Evolutionary conservation across 2,888 invertebrate genomes (phyloP).

Genomic region (Dasysyrphus tricinctus): DNA sequence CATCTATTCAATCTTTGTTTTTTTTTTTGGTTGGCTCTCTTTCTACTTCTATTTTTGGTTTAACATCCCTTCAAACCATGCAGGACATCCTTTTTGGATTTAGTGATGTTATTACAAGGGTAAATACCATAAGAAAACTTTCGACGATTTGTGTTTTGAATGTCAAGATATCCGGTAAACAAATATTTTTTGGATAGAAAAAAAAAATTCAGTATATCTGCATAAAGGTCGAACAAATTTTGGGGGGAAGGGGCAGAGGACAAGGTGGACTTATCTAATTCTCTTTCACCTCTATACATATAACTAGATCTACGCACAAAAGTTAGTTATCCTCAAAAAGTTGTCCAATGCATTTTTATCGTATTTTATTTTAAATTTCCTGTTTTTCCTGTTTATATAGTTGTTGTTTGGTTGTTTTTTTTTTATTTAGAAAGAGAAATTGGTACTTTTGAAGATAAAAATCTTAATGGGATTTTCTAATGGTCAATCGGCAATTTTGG

Average conservation of each 20-base stretch:
- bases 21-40: background rate
- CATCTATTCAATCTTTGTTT: conserved; percentile 59
- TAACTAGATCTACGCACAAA: conserved; percentile 19
- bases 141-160: conserved; percentile 72
- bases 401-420: background rate
- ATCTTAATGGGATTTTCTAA: conserved; percentile 75
- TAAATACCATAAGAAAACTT: conserved; percentile 41
- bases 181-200: conserved; percentile 44
- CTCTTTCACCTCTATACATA: background rate
- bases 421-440: conserved; percentile 1
- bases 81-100: conserved; percentile 73
- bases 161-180: conserved; percentile 74
- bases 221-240: conserved; percentile 36
- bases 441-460: conserved; percentile 63
- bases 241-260: rapidly evolving
- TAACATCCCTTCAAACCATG: conserved; percentile 47
- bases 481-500: conserved; percentile 75
- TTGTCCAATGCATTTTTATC: conserved; percentile 63
- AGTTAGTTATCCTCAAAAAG: conserved; percentile 19
- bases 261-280: background rate
- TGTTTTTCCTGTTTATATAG: conserved; percentile 22
- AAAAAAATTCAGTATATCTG: conserved; percentile 18
- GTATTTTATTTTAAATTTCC: conserved; percentile 63
- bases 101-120: conserved; percentile 50
- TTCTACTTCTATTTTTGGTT: conserved; percentile 12